These are phyloP conservation scores for Coreius guichenoti DNA, from an alignment of 2,797 vertebrate species.

Conservation along the genomic window DNA sequence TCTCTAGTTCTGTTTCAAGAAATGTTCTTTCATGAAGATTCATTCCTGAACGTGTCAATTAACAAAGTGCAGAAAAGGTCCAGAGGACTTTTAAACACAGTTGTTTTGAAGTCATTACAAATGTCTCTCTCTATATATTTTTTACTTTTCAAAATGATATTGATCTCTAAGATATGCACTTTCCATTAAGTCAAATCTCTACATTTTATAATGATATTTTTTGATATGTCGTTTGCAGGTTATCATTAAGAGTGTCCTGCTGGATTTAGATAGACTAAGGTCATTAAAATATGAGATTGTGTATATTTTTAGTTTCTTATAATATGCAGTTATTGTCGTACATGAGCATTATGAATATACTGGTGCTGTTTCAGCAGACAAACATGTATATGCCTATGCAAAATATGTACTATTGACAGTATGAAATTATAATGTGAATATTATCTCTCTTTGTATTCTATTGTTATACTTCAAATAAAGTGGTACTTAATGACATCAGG, in stretches of 20 bases:
- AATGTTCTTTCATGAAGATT: background rate
- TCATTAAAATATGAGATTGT: conserved; percentile 3
- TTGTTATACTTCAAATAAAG: conserved; percentile 37
- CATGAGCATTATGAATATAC: conserved; percentile 23
- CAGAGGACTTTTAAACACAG: background rate
- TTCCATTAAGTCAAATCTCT: background rate
- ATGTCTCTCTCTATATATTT: background rate
- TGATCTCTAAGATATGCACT: conserved; percentile 30
- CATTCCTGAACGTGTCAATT: background rate
- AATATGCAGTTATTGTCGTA: background rate
- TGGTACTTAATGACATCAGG: conserved; percentile 7
- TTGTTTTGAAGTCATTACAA: background rate
- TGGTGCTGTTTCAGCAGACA: conserved; percentile 6
- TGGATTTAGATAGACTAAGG: conserved; percentile 8
- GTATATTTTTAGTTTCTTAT: conserved; percentile 14
- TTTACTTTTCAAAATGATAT: conserved; percentile 14
- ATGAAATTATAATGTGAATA: conserved; percentile 8
- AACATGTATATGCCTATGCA: conserved; percentile 29
- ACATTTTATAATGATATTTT: background rate
- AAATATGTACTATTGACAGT: conserved; percentile 26
- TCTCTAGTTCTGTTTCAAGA: background rate
- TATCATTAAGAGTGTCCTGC: background rate
- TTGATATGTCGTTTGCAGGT: background rate
- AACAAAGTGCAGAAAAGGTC: background rate
- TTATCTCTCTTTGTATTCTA: conserved; percentile 17